Evolutionary conservation across 2,888 invertebrate genomes (phyloP).

Genomic region (Matsumyia berberina): DNA sequence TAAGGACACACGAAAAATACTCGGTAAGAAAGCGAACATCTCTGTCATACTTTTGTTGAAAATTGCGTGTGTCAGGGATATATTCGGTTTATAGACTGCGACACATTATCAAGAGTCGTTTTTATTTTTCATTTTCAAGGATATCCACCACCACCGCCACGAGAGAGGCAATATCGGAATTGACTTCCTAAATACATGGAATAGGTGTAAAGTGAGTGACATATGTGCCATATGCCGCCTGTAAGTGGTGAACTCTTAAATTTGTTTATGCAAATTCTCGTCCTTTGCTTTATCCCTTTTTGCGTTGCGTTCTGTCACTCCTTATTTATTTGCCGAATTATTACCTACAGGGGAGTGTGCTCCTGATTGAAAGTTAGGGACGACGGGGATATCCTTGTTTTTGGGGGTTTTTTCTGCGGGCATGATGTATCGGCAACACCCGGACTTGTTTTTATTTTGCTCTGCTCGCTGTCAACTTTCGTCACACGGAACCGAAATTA

Average conservation of each 20-base stretch:
- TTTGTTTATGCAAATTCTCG: constrained; percentile 56
- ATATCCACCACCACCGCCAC: constrained; percentile 27
- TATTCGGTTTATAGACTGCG: constrained; percentile 24
- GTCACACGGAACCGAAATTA: constrained; percentile 65
- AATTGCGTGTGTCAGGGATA: constrained; percentile 57
- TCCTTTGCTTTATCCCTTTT: constrained; percentile 22
- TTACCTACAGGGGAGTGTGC: constrained; percentile 37
- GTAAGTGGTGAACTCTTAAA: constrained; percentile 47
- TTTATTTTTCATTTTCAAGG: constrained; percentile 48
- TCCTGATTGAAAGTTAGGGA: constrained; percentile 59
- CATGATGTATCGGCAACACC: constrained; percentile 37
- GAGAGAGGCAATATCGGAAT: constrained; percentile 9
- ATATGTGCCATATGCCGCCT: constrained; percentile 23
- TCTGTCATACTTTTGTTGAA: constrained; percentile 32
- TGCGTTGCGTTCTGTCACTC: constrained; percentile 61
- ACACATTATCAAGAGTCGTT: constrained; percentile 24
- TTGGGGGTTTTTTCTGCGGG: neutral
- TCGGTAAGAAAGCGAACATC: neutral
- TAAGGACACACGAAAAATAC: neutral
- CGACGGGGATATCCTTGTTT: constrained; percentile 40
- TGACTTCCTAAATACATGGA: constrained; percentile 28
- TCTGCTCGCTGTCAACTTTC: constrained; percentile 54
- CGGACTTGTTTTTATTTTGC: constrained; percentile 27
- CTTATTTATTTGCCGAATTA: constrained; percentile 51
- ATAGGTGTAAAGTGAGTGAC: constrained; percentile 52